A percentile compares a stretch with the other conserved stretches of the same genome.
Evolutionary conservation across 2,113 vertebrate species (phyloP).

Genomic region (Aldabrachelys gigantea): DNA sequence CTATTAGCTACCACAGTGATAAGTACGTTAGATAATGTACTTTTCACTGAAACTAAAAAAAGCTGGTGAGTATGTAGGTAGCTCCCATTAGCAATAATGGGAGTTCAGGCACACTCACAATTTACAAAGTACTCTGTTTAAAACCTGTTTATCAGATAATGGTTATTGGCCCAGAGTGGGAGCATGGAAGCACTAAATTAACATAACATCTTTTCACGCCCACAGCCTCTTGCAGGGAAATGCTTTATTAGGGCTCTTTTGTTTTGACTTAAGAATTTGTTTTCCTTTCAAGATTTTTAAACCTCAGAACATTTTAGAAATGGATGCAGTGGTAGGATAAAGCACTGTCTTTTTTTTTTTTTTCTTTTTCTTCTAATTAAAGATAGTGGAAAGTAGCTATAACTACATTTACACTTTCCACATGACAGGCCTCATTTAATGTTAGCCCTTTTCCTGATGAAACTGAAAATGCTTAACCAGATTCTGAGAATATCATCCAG

Average conservation of each 20-base stretch:
- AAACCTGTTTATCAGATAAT: slow-evolving; percentile 57
- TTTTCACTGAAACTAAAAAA: slow-evolving; percentile 31
- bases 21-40: slow-evolving; percentile 60
- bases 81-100: slow-evolving; percentile 68
- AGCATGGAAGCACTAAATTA: not conserved
- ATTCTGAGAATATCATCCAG: not conserved
- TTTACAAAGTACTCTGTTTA: slow-evolving; percentile 56
- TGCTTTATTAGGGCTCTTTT: not conserved
- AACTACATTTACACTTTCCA: not conserved
- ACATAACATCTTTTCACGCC: not conserved
- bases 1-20: slow-evolving; percentile 40
- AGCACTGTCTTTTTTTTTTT: not conserved
- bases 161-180: not conserved
- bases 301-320: not conserved
- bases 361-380: not conserved
- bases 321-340: not conserved
- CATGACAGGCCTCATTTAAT: not conserved
- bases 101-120: slow-evolving; percentile 30
- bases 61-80: slow-evolving; percentile 16
- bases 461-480: not conserved
- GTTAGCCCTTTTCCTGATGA: not conserved
- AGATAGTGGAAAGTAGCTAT: not conserved
- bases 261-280: not conserved
- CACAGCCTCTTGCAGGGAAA: not conserved
- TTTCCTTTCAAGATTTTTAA: not conserved